Evolutionary conservation across 2,113 vertebrate genomes (phyloP).

Genomic region (Bettongia penicillata): DNA sequence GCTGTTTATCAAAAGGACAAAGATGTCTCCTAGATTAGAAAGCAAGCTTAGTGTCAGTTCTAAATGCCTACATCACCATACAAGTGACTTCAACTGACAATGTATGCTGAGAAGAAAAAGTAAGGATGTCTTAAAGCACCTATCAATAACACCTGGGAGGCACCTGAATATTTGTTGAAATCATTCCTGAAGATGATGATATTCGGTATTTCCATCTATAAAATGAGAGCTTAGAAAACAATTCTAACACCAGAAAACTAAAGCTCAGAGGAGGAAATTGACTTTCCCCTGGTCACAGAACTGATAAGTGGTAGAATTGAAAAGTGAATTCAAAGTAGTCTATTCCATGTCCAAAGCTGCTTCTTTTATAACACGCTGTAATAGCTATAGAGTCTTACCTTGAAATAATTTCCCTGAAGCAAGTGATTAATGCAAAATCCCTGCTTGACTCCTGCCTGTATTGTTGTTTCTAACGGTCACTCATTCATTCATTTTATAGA

Average conservation of each 20-base stretch:
- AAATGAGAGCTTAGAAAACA: neutral
- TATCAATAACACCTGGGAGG: neutral
- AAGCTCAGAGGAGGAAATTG: neutral
- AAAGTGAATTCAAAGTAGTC: neutral
- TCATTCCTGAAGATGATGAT: neutral
- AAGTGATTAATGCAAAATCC: neutral
- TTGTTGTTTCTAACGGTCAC: neutral
- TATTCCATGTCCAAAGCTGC: neutral
- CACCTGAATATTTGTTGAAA: neutral
- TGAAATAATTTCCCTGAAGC: neutral
- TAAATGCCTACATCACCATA: neutral
- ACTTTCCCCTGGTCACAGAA: neutral
- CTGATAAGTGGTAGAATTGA: neutral
- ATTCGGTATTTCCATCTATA: neutral
- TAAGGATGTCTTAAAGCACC: neutral
- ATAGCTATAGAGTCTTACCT: neutral
- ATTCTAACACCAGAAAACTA: neutral
- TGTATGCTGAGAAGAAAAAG: neutral
- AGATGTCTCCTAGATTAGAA: neutral
- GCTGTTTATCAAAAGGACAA: neutral
- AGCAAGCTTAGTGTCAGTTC: neutral
- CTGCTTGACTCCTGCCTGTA: neutral
- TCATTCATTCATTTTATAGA: neutral
- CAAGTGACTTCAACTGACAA: neutral
- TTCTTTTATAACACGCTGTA: neutral